A percentile compares a stretch with the other conserved stretches of the same genome.
Evolutionary conservation across 2,888 invertebrate species (phyloP).

Genomic region (Eristalis pertinax): DNA sequence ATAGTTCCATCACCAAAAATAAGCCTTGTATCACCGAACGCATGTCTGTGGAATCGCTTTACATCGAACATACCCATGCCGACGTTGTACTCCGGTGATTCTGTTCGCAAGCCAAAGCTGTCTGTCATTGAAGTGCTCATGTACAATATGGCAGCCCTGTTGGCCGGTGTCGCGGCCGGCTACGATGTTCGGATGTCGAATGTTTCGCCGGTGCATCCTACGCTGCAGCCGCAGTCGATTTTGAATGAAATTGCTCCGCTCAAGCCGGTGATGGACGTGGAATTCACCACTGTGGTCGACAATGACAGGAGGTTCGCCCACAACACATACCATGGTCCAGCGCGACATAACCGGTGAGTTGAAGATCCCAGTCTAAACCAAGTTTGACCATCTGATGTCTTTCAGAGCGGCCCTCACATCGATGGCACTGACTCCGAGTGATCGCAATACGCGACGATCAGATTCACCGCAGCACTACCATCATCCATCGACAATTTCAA

Average conservation of each 20-base stretch:
- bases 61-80: slow-evolving; percentile 87
- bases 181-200: slow-evolving; percentile 95
- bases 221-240: slow-evolving; percentile 87
- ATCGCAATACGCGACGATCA: slow-evolving; percentile 84
- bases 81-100: slow-evolving; percentile 89
- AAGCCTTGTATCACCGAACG: slow-evolving; percentile 80
- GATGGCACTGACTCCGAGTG: slow-evolving; percentile 77
- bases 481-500: slow-evolving; percentile 83
- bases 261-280: slow-evolving; percentile 77
- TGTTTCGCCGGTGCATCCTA: slow-evolving; percentile 91
- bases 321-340: slow-evolving; percentile 95
- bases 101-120: slow-evolving; percentile 81
- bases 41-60: slow-evolving; percentile 80
- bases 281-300: slow-evolving; percentile 71
- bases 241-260: slow-evolving; percentile 72
- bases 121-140: slow-evolving; percentile 83
- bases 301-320: slow-evolving; percentile 82
- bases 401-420: slow-evolving; percentile 75
- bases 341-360: slow-evolving; percentile 86
- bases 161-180: slow-evolving; percentile 95
- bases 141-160: slow-evolving; percentile 94
- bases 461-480: slow-evolving; percentile 90
- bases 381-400: neutral
- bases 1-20: slow-evolving; percentile 75
- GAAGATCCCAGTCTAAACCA: neutral